Evolutionary conservation across 2,888 invertebrate species (phyloP).

Genomic region (Chalcosyrphus nemorum): DNA sequence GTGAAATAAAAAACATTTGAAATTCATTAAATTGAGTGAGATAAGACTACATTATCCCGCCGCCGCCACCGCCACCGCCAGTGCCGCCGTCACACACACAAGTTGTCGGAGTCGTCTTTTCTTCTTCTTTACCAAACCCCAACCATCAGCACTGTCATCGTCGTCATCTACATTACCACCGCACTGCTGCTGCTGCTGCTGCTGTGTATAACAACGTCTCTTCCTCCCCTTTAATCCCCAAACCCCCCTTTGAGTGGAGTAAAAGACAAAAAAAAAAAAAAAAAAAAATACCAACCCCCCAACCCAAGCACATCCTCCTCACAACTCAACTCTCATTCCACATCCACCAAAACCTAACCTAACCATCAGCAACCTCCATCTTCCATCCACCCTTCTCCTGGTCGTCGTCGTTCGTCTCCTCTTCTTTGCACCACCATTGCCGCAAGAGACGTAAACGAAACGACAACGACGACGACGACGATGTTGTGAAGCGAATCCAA

Average conservation of each 20-base stretch:
- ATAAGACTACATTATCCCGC: conserved; percentile 69
- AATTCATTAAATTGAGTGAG: conserved; percentile 73
- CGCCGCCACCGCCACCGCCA: conserved; percentile 14
- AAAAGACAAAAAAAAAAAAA: not conserved
- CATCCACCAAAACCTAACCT: too few species aligned
- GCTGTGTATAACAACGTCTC: conserved; percentile 57
- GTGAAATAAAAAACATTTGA: conserved; percentile 66
- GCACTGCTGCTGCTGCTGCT: conserved; percentile 28
- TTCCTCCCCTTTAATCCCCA: not conserved
- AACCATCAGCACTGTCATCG: conserved; percentile 71
- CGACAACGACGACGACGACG: conserved; percentile 39
- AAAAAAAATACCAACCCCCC: not conserved
- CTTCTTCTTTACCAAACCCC: conserved; percentile 40
- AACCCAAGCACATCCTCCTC: conserved; percentile 1
- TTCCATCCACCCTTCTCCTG: not conserved
- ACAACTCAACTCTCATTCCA: not conserved
- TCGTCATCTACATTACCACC: conserved; percentile 72
- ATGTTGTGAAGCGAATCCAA: conserved; percentile 59
- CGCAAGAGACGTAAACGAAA: conserved; percentile 68
- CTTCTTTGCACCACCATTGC: conserved; percentile 18
- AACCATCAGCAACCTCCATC: too few species aligned
- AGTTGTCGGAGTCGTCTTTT: not conserved
- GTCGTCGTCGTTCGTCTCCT: conserved; percentile 4
- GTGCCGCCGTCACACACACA: conserved; percentile 16
- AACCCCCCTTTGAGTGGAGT: not conserved